Base-by-base conservation (phyloP, 1,140 invertebrate genomes). In the Pantala flavescens region DNA sequence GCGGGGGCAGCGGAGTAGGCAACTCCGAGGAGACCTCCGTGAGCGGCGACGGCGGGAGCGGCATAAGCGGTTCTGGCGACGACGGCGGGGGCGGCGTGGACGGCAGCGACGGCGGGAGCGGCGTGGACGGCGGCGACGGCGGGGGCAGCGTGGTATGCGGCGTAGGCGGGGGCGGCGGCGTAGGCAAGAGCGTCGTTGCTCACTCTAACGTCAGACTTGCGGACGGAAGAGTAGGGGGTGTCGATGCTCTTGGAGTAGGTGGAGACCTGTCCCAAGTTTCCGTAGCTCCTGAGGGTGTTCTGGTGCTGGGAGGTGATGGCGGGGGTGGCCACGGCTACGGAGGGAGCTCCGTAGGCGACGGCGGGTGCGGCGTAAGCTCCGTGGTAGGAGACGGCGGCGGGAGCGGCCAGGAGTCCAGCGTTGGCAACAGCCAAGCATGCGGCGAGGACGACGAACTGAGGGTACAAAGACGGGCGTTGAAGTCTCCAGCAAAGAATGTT, bases 131-230 rank as follows among this genome's bases (percentile, higher is more conserved):
- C 74, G 36, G 76, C 73, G 24, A 73, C 75, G 72, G 77, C 75
- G 75, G 77, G 75, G 75, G 79, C 75, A 55, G 77, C 76, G 49
- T 19, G 16, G 36, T 76, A 76, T 72, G 78, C 76, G 71, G 76
- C 75, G 71, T 75, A 74, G 28, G 75, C 78, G 23, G 74, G 73
- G 71, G 79, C 76, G 43, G 77, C 76, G 75, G 79, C 78, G 23
- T 63, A 43, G 75, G 79, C 78, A 36, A 77, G 49, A 23, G 77
- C 79, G 70, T 81, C 80, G 79, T 82, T 83, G 78, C 79, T 82
- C 28, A 81, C 78, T 28, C 82, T 78, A 73, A 81, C 80, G 77
- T 83, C 82, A 74, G 78, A 78, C 76, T 82, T 83, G 71, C 79
- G 78, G 71, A 82, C 80, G 76, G 77, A 79, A 76, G 80, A 79